Evolutionary conservation across 1,140 invertebrate genomes (phyloP).

Genomic region (Heliconius eleuchia): DNA sequence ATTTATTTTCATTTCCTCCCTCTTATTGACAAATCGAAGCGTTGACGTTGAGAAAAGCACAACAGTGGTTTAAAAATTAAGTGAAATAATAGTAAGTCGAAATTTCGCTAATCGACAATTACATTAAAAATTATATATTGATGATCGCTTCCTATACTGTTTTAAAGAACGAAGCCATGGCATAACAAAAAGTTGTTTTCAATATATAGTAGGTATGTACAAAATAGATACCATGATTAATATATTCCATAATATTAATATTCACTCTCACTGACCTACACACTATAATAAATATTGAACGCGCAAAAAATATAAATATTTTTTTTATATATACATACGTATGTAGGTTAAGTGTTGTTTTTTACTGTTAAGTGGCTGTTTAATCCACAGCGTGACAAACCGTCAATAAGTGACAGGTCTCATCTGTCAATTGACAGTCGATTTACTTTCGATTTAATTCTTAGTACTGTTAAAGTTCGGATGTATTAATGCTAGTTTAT

Average conservation of each 20-base stretch:
- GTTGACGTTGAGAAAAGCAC: too few relatives aligned
- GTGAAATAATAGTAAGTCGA: too few relatives aligned
- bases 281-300: neutral
- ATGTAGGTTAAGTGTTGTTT: neutral
- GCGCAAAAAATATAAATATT: neutral
- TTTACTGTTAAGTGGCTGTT: neutral
- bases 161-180: neutral
- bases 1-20: too few relatives aligned
- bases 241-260: neutral
- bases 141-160: neutral
- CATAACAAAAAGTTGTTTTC: neutral
- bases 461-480: neutral
- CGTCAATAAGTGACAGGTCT: constrained; percentile 21
- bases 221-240: neutral
- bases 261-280: constrained; percentile 1
- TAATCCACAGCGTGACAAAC: constrained; percentile 10
- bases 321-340: neutral
- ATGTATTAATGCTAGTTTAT: neutral
- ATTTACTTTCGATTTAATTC: constrained; percentile 19
- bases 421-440: constrained; percentile 28
- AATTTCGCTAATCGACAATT: too few relatives aligned
- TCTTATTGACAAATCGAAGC: too few relatives aligned
- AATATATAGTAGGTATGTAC: neutral
- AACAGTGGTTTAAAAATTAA: too few relatives aligned
- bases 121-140: too few relatives aligned